A percentile compares a stretch with the other conserved stretches of the same genome.
Evolutionary conservation across 2,797 vertebrate genomes (phyloP).

Genomic region (Scolopax bukidnonensis): DNA sequence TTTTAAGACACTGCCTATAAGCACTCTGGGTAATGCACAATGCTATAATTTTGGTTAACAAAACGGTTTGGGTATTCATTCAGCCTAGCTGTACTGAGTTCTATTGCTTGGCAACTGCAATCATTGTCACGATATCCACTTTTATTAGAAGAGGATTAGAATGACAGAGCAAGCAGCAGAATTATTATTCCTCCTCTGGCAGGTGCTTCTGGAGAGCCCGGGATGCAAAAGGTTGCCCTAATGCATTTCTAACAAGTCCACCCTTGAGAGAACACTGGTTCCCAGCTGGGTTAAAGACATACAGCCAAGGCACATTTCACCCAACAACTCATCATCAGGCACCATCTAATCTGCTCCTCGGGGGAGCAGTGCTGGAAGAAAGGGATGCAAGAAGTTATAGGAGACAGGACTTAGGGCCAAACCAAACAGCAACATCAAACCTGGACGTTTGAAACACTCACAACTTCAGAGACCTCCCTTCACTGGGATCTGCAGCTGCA

Average conservation of each 20-base stretch:
- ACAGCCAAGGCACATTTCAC: neutral
- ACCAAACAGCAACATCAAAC: neutral
- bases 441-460: neutral
- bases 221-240: neutral
- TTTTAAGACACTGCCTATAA: neutral
- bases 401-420: neutral
- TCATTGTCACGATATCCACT: neutral
- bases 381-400: neutral
- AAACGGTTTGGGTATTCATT: neutral
- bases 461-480: neutral
- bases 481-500: neutral
- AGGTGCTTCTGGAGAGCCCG: neutral
- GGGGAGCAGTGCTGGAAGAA: neutral
- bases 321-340: neutral
- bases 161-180: neutral
- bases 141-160: neutral
- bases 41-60: neutral
- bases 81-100: neutral
- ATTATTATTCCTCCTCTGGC: neutral
- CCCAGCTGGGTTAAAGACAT: neutral
- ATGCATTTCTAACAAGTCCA: neutral
- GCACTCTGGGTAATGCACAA: neutral
- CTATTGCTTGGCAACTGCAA: constrained; percentile 18
- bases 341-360: neutral
- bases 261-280: neutral